A percentile compares a stretch with the other conserved stretches of the same genome.
Conservation (phyloP, 1,140 invertebrate genomes). For the Cryptotermes secundus region DNA sequence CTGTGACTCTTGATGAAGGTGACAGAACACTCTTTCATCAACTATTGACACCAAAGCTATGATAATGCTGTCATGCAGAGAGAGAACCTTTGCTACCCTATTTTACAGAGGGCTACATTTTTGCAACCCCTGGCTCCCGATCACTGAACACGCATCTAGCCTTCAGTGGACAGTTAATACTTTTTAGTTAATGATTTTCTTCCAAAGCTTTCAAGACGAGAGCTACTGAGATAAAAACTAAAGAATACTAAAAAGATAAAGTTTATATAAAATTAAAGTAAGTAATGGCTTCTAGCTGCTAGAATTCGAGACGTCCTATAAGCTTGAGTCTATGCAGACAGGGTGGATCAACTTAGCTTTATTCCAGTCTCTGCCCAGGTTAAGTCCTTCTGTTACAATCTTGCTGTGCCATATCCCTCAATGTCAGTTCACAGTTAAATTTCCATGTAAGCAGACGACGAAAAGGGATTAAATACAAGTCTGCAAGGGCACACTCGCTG, state of each 20-base stretch:
- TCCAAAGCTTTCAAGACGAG: too few species aligned
- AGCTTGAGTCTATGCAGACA: not conserved
- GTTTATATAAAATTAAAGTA: conserved; percentile 8
- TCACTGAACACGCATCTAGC: too few species aligned
- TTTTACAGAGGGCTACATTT: too few species aligned
- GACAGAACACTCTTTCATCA: too few species aligned
- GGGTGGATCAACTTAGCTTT: not conserved
- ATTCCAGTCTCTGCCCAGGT: not conserved
- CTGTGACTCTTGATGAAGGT: too few species aligned
- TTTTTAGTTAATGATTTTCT: too few species aligned
- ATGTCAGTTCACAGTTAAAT: not conserved
- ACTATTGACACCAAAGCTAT: too few species aligned
- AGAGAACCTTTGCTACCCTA: too few species aligned
- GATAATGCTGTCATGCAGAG: too few species aligned
- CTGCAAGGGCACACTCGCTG: not conserved
- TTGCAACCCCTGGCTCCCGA: too few species aligned
- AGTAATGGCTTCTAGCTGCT: not conserved
- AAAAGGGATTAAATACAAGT: not conserved
- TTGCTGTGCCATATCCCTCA: not conserved
- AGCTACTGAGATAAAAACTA: not conserved
- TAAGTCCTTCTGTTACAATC: not conserved
- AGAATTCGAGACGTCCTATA: not conserved
- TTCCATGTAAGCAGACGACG: not conserved
- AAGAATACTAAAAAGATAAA: not conserved
- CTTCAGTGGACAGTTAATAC: too few species aligned